phyloP scores from a whole-genome alignment of 2,113 vertebrate species.

The Caracal caracal region DNA sequence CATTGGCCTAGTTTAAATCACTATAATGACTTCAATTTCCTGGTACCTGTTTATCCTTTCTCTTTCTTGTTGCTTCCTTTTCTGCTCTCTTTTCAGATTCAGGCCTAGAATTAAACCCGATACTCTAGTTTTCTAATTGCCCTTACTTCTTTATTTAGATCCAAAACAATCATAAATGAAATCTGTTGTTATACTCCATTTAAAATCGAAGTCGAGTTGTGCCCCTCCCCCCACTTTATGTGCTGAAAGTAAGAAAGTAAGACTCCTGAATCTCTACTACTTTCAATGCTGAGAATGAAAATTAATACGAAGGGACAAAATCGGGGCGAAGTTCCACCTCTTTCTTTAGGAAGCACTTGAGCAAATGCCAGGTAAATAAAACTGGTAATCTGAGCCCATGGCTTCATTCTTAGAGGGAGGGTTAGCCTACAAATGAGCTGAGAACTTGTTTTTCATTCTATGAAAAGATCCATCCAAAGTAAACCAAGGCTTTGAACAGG shows the following conservation, averaged over 20 bases:
- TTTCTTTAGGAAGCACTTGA: background rate
- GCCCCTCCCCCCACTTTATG: background rate
- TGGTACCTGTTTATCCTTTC: background rate
- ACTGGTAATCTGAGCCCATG: background rate
- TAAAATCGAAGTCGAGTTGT: background rate
- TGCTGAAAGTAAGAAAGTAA: slow-evolving; percentile 40
- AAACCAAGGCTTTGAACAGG: slow-evolving; percentile 21
- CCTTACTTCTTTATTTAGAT: background rate
- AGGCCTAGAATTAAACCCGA: background rate
- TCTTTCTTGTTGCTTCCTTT: slow-evolving; percentile 24
- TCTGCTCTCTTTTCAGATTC: background rate
- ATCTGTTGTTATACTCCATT: background rate
- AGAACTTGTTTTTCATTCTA: background rate
- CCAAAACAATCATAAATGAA: slow-evolving; percentile 14
- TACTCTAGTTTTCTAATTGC: slow-evolving; percentile 22
- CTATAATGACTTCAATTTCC: background rate
- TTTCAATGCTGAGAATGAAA: slow-evolving; percentile 3
- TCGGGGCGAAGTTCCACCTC: background rate
- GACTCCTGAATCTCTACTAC: background rate
- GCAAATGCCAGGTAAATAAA: background rate
- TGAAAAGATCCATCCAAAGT: slow-evolving; percentile 1
- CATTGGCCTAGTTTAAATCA: background rate
- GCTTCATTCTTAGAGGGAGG: background rate
- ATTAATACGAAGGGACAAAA: background rate
- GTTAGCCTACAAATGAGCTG: background rate